Evolutionary conservation across 2,113 vertebrate genomes (phyloP).

Genomic region (Ptyas mucosa): DNA sequence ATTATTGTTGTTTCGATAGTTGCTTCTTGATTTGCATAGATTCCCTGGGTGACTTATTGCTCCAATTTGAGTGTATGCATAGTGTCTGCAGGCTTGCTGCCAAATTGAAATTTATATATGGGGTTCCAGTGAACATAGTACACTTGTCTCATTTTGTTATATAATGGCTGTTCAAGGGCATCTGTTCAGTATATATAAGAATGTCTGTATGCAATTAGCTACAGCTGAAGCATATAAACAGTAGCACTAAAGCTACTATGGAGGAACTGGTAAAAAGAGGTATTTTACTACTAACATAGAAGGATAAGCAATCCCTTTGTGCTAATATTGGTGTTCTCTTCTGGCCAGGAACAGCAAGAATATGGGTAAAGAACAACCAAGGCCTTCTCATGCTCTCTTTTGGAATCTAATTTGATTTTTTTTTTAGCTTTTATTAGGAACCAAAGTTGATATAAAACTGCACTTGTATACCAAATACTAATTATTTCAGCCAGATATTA

Average conservation of each 20-base stretch:
- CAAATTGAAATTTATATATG: conserved; percentile 41
- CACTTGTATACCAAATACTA: too few relatives aligned
- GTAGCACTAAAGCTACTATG: not conserved
- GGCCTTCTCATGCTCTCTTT: not conserved
- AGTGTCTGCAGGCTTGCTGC: conserved; percentile 38
- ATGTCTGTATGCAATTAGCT: not conserved
- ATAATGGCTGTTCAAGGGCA: conserved; percentile 19
- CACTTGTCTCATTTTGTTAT: conserved; percentile 26
- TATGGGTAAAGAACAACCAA: not conserved
- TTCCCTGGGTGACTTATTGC: not conserved
- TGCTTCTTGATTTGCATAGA: conserved; percentile 28
- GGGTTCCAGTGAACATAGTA: conserved; percentile 45
- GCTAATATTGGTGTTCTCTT: not conserved
- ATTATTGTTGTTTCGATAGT: conserved; percentile 27
- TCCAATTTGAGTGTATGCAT: conserved; percentile 38
- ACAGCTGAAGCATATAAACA: not conserved
- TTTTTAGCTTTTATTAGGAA: not conserved
- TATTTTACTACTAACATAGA: not conserved
- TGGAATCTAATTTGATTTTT: not conserved
- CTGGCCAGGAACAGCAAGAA: not conserved
- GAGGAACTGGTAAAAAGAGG: not conserved
- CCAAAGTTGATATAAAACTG: not conserved
- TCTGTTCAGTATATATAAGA: not conserved
- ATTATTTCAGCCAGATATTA: not conserved
- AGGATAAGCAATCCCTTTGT: not conserved